Evolutionary conservation across 2,888 invertebrate species (phyloP).

Genomic region (Aelia acuminata): DNA sequence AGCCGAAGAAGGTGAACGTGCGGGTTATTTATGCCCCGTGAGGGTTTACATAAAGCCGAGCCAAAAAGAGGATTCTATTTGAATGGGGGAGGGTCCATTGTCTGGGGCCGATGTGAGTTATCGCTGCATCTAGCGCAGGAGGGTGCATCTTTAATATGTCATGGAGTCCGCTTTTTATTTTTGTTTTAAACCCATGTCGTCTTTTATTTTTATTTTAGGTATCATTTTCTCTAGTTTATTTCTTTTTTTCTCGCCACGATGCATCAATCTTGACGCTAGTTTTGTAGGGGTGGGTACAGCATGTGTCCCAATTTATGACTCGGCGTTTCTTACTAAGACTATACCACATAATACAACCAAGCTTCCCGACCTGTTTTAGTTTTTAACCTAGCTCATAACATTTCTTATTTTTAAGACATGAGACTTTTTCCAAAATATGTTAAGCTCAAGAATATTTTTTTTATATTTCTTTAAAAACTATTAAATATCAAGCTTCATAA

Average conservation of each 20-base stretch:
- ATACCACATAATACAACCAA: background rate
- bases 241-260: background rate
- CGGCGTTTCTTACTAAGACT: background rate
- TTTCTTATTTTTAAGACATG: background rate
- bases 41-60: constrained; percentile 6
- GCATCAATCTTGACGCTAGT: background rate
- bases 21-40: background rate
- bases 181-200: background rate
- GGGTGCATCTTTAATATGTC: constrained; percentile 48
- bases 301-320: background rate
- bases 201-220: constrained; percentile 4
- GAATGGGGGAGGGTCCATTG: constrained; percentile 29
- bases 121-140: constrained; percentile 38
- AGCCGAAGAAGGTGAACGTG: background rate
- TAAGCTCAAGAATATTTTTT: no score
- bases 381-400: background rate
- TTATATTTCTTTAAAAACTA: no score
- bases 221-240: background rate
- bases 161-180: background rate
- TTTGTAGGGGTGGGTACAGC: background rate
- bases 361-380: background rate
- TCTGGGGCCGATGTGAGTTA: constrained; percentile 12
- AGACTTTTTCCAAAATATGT: no score
- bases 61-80: constrained; percentile 30
- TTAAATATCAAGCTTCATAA: no score